Conservation (phyloP, 2,888 invertebrate genomes). For the Periphyllus acericola region DNA sequence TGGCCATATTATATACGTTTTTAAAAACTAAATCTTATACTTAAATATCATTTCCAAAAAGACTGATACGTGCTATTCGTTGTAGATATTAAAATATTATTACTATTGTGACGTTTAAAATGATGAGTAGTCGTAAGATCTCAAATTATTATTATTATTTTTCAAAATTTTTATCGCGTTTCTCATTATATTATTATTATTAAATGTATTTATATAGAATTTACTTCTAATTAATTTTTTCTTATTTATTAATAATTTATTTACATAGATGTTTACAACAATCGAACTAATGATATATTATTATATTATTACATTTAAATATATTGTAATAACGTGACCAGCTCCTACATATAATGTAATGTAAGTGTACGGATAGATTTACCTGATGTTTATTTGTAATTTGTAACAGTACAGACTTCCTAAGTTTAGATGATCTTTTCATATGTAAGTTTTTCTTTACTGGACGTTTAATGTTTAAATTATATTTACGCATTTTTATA, state of each 20-base stretch:
- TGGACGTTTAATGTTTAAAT: slow-evolving; percentile 39
- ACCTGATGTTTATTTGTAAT: slow-evolving; percentile 17
- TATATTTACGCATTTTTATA: slow-evolving; percentile 41
- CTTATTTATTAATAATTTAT: slow-evolving; percentile 33
- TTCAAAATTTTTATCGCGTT: slow-evolving; percentile 31
- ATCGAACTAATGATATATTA: slow-evolving; percentile 24
- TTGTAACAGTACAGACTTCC: slow-evolving; percentile 43
- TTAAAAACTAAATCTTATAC: slow-evolving; percentile 32
- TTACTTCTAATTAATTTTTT: slow-evolving; percentile 26
- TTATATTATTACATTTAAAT: slow-evolving; percentile 23
- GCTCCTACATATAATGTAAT: not conserved
- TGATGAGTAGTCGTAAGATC: slow-evolving; percentile 50
- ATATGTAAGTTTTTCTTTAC: slow-evolving; percentile 42
- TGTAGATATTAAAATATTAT: slow-evolving; percentile 26
- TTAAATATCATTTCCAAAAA: slow-evolving; percentile 59
- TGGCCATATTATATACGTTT: slow-evolving; percentile 1
- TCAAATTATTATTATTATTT: slow-evolving; percentile 38
- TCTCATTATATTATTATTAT: slow-evolving; percentile 24
- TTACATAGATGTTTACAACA: slow-evolving; percentile 26
- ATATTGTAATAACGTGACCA: not conserved
- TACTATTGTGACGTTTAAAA: slow-evolving; percentile 22
- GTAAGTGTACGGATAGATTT: slow-evolving; percentile 20
- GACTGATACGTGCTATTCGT: slow-evolving; percentile 61
- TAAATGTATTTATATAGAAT: slow-evolving; percentile 8
- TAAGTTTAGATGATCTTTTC: slow-evolving; percentile 27